phyloP scores from a whole-genome alignment of 2,888 invertebrate species.

The Lasius platythorax region DNA sequence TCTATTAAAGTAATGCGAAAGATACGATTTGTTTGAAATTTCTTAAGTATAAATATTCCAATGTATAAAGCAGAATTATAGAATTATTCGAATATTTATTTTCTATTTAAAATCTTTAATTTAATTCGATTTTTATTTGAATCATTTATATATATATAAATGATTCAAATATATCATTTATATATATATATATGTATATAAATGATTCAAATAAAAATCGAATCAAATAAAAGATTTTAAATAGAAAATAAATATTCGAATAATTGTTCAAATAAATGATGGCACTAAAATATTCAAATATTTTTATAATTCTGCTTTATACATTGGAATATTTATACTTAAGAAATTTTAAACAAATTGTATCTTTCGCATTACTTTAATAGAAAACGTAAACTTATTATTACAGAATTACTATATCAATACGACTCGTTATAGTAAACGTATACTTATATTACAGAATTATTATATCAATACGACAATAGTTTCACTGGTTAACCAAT shows the following conservation, averaged over 20 bases:
- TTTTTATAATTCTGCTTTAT: not conserved
- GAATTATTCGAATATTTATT: not conserved
- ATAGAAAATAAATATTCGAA: not conserved
- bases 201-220: not conserved
- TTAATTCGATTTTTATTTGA: not conserved
- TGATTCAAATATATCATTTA: too few species aligned
- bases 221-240: not conserved
- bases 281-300: not conserved
- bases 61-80: not conserved
- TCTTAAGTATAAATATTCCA: not conserved
- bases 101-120: not conserved
- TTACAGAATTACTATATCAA: not conserved
- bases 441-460: not conserved
- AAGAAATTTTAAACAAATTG: not conserved
- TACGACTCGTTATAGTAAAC: not conserved
- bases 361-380: not conserved
- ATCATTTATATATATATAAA: not conserved
- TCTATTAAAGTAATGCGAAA: not conserved
- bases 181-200: not conserved
- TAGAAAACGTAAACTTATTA: not conserved
- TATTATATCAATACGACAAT: not conserved
- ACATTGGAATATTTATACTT: not conserved
- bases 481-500: constrained; percentile 47
- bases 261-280: not conserved
- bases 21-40: not conserved